Evolutionary conservation across 2,888 invertebrate genomes (phyloP).

Genomic region (Belgica antarctica): DNA sequence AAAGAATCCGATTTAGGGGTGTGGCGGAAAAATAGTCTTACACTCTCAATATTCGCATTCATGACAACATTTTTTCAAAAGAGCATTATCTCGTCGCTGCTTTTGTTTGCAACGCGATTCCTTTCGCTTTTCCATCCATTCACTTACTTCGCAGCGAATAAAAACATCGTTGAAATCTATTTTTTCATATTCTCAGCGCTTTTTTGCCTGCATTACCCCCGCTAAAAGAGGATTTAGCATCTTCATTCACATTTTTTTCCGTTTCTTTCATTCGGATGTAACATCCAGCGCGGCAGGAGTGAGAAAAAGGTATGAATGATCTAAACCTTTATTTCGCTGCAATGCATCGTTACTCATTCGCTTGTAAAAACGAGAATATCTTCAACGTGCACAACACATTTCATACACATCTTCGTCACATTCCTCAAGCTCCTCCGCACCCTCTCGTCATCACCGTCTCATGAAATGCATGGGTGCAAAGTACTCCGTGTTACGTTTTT

Average conservation of each 20-base stretch:
- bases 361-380: too few relatives aligned
- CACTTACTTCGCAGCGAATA: too few relatives aligned
- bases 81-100: background rate
- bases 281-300: background rate
- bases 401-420: background rate
- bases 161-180: background rate
- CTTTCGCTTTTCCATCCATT: background rate
- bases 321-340: background rate
- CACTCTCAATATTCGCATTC: constrained; percentile 36
- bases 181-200: background rate
- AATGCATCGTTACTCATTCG: background rate
- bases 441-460: background rate
- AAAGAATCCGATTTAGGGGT: background rate
- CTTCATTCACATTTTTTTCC: background rate
- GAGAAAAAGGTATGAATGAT: constrained; percentile 1
- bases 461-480: constrained; percentile 13
- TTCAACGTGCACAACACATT: background rate
- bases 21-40: too few relatives aligned
- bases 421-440: background rate
- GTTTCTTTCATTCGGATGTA: too few relatives aligned
- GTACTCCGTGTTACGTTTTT: constrained; percentile 8
- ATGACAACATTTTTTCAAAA: constrained; percentile 29
- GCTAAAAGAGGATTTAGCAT: background rate
- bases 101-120: background rate
- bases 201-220: background rate